Base-by-base conservation (phyloP, 92 coral and sea anemone species). In the Zoanthus sociatus region DNA sequence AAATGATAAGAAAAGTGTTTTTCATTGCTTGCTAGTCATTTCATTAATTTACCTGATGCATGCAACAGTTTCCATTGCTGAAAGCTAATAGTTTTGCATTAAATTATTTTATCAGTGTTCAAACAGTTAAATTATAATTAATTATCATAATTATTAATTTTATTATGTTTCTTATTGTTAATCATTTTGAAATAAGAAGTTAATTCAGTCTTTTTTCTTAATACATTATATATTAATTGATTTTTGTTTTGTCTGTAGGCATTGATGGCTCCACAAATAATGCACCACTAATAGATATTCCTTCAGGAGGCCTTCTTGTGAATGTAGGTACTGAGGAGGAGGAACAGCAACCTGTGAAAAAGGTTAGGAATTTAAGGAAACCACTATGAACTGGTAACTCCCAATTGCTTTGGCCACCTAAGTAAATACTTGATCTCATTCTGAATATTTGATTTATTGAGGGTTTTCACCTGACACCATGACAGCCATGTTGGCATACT, bases 271-370 rank as follows among this genome's bases (percentile, higher is more conserved):
- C 93, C 68, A 89, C 93, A 61, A 90, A 82, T 53, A 90, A 86
- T 18, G 82, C 67, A 55, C 86, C 94, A 21, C 67, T 95, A 68
- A 84, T 91, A 75, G 95, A 92, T 21, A 90, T 91, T 21, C 91
- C 97, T 8, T 73, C 92, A 76, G 97, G 98, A 50, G 99, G 99
- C 9, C 84, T 97, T 51, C 87, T 97, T 71, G 99, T 97, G 6
- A 93, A 95, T 88, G 99, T 97, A 11, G 96, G 96, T 77, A 87
- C 98, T 48, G 99, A 95, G 20, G 98, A 93, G 31, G 82, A 89
- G 30, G 92, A 61, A 31, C 89, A 93, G 21, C 92, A 88, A 30
- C 90, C 83, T 37, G 92, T 90, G 16, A 91, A 86, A n/a, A 87
- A 86, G 74, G 92, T 90, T 60, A 76, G 67, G 63, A n/a, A 14